Evolutionary conservation across 1,140 invertebrate genomes (phyloP).

Genomic region (Meloidogyne hapla): DNA sequence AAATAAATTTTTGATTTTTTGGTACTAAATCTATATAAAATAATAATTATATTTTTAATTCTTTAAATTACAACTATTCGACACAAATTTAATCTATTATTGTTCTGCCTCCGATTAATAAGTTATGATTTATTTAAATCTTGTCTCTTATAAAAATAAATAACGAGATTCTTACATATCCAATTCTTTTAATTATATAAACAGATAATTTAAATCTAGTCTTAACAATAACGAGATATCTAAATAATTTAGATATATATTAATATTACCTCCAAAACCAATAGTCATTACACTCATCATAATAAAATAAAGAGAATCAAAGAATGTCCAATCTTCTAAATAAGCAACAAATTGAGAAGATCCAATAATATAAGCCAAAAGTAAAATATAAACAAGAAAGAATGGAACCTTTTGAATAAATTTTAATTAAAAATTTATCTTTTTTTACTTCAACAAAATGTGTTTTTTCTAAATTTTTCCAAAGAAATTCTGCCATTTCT

Average conservation of each 20-base stretch:
- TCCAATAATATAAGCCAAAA: constrained; percentile 52
- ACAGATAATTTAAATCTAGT: too few relatives aligned
- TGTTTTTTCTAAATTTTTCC: constrained; percentile 62
- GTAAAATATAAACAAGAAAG: constrained; percentile 49
- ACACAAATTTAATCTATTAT: too few relatives aligned
- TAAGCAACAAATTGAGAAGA: constrained; percentile 54
- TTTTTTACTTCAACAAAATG: constrained; percentile 56
- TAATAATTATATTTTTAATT: not conserved
- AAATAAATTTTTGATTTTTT: constrained; percentile 53
- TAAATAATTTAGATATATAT: too few relatives aligned
- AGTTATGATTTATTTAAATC: too few relatives aligned
- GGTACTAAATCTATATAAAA: constrained; percentile 54
- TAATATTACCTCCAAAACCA: constrained; percentile 58
- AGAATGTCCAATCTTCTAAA: constrained; percentile 52
- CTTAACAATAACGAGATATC: too few relatives aligned
- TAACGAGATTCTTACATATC: too few relatives aligned
- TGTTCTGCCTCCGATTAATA: too few relatives aligned
- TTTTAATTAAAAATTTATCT: not conserved
- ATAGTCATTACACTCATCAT: constrained; percentile 62
- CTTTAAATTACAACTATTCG: too few relatives aligned
- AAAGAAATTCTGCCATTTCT: constrained; percentile 59
- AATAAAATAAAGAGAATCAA: constrained; percentile 59
- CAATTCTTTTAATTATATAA: too few relatives aligned
- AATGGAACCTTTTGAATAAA: constrained; percentile 47
- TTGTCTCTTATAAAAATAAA: too few relatives aligned